Evolutionary conservation across 1,140 invertebrate genomes (phyloP), one percentile per base, ranked within the genome.

Genomic region (Eriocheir sinensis): DNA sequence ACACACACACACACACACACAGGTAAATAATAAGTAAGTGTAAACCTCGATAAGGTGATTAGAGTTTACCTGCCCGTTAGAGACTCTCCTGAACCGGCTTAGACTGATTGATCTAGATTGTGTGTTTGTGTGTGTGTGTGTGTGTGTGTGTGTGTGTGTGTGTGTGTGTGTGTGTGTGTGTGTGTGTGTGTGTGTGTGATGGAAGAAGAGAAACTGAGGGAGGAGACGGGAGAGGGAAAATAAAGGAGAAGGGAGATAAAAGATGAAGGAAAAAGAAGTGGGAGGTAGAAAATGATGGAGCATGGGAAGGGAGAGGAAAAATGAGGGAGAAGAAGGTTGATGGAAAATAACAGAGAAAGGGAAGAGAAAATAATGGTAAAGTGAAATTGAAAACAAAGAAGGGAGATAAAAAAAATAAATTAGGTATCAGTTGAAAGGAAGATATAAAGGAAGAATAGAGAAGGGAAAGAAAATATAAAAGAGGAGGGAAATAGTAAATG

Each of bases 81-180:
- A 72, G 12, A 53, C 48, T 53, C 48, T 17, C 48, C 48, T 53
- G 60, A 72, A n/a, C 60, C n/a, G n/a, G 60, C 60, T n/a, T 72
- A n/a, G 60, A 1, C 21, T 4, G 60, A 72, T 6, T 72, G 12
- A 72, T 72, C 60, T 72, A 72, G 60, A 72, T 72, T 72, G 9
- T 72, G 60, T 72, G 60, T 72, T 21, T 72, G 60, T 72, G 60
- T 72, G 60, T 72, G 60, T 72, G 60, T 72, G 60, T 72, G 60
- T 72, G 60, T 72, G 60, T 72, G 60, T 86, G 83, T 86, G 83
- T 86, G 83, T 86, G 83, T 86, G 83, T 86, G 83, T 86, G 83
- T 86, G 83, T 86, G 83, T 86, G 83, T 86, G 83, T 86, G 2
- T 86, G 36, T 86, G 32, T 36, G 83, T 86, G 83, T 86, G 83